A percentile compares a stretch with the other conserved stretches of the same genome.
These are phyloP conservation scores for Sinohyriopsis cumingii DNA, from an alignment of 2,888 invertebrate genomes.

Conservation along the genomic window DNA sequence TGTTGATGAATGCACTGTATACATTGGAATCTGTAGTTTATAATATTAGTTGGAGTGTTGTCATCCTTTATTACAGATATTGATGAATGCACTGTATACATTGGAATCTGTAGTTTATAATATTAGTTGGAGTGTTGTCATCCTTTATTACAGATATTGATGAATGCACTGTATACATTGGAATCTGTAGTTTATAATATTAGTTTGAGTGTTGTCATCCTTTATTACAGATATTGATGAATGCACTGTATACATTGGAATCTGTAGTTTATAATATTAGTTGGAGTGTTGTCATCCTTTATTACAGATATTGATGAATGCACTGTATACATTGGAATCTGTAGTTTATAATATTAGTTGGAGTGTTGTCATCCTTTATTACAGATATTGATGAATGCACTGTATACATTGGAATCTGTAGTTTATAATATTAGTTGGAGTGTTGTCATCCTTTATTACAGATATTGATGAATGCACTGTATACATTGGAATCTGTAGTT, in stretches of 20 bases:
- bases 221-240: conserved; percentile 37
- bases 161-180: conserved; percentile 29
- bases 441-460: conserved; percentile 8
- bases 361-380: not conserved
- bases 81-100: conserved; percentile 33
- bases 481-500: conserved; percentile 29
- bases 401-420: conserved; percentile 32
- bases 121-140: no score
- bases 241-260: conserved; percentile 25
- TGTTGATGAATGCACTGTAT: conserved; percentile 34
- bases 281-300: not conserved
- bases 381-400: conserved; percentile 42
- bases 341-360: conserved; percentile 9
- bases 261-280: conserved; percentile 18
- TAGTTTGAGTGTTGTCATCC: no score
- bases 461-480: conserved; percentile 40
- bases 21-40: conserved; percentile 28
- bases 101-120: conserved; percentile 26
- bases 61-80: conserved; percentile 23
- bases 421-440: no score
- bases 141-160: conserved; percentile 29
- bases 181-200: conserved; percentile 25
- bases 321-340: conserved; percentile 21
- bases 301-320: conserved; percentile 43
- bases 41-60: no score